A percentile compares a stretch with the other conserved stretches of the same genome.
Evolutionary conservation across 2,888 invertebrate species (phyloP).

Genomic region (Andrena bucephala): DNA sequence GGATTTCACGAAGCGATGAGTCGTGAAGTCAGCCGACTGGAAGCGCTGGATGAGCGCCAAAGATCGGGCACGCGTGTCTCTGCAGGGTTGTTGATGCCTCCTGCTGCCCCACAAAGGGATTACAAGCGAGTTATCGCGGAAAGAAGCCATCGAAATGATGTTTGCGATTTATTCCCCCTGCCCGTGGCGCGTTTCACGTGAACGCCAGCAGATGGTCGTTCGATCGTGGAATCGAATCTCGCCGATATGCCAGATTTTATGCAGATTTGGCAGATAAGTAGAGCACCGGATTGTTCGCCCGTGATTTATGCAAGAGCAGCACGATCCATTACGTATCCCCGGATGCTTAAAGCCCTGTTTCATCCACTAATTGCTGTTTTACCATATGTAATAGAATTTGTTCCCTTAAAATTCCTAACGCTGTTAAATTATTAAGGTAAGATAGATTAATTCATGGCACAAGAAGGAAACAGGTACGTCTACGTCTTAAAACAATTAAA

Average conservation of each 20-base stretch:
- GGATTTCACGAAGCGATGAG: slow-evolving; percentile 72
- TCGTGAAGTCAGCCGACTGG: slow-evolving; percentile 74
- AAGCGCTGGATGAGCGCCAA: slow-evolving; percentile 78
- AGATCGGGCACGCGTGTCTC: slow-evolving; percentile 73
- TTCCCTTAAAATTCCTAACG: too few species aligned
- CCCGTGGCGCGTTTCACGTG: not conserved
- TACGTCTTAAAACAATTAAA: too few species aligned
- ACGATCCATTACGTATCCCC: not conserved
- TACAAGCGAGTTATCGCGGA: slow-evolving; percentile 50
- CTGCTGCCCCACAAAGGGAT: slow-evolving; percentile 70
- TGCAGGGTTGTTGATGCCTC: slow-evolving; percentile 75
- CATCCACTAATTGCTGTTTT: not conserved
- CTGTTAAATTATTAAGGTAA: too few species aligned
- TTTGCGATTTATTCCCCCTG: slow-evolving; percentile 60
- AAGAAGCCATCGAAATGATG: slow-evolving; percentile 46
- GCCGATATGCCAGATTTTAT: slow-evolving; percentile 50
- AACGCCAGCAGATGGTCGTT: slow-evolving; percentile 35
- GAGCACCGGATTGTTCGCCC: slow-evolving; percentile 31
- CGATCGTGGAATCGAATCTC: slow-evolving; percentile 46
- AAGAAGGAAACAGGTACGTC: too few species aligned
- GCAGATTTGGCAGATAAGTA: slow-evolving; percentile 50
- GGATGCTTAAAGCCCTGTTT: slow-evolving; percentile 10
- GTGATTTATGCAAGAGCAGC: not conserved
- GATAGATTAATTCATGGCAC: too few species aligned
- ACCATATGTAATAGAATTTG: too few species aligned